phyloP scores from a whole-genome alignment of 1,140 invertebrate species.

The Nomia melanderi region DNA sequence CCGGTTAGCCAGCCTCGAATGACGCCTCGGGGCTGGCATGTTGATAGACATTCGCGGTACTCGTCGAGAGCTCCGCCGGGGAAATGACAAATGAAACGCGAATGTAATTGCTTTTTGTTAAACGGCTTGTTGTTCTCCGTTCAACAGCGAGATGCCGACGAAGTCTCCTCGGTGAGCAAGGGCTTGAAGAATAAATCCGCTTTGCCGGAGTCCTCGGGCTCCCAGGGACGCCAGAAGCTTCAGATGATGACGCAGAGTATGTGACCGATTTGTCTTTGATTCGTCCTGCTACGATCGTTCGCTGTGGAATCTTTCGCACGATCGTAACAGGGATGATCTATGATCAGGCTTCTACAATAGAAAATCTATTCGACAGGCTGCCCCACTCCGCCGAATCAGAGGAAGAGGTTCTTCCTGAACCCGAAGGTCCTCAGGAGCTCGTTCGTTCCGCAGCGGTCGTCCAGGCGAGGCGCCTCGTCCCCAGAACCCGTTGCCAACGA shows the following conservation, averaged over 20 bases:
- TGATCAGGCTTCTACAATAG: not conserved
- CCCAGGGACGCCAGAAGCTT: slow-evolving; percentile 69
- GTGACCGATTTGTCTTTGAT: slow-evolving; percentile 43
- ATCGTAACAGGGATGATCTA: too few relatives aligned
- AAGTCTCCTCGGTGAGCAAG: slow-evolving; percentile 63
- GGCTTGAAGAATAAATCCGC: slow-evolving; percentile 70
- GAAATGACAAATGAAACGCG: not conserved
- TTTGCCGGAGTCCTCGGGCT: slow-evolving; percentile 68
- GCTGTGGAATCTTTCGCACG: too few relatives aligned
- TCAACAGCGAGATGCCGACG: slow-evolving; percentile 54
- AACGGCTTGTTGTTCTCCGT: slow-evolving; percentile 9
- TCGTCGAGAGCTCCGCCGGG: too few relatives aligned
- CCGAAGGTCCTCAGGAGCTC: slow-evolving; percentile 88
- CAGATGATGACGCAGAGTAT: slow-evolving; percentile 81
- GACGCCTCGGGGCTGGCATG: not conserved
- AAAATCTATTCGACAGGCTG: slow-evolving; percentile 81
- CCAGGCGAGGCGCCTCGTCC: slow-evolving; percentile 71
- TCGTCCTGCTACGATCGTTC: too few relatives aligned
- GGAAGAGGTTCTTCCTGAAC: slow-evolving; percentile 90
- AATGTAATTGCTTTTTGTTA: not conserved
- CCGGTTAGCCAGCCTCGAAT: not conserved
- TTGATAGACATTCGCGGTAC: too few relatives aligned
- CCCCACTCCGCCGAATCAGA: slow-evolving; percentile 89
- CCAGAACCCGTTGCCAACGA: slow-evolving; percentile 75
- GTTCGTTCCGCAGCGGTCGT: slow-evolving; percentile 81